Evolutionary conservation across 2,888 invertebrate genomes (phyloP).

Genomic region (Frankliniella intonsa): DNA sequence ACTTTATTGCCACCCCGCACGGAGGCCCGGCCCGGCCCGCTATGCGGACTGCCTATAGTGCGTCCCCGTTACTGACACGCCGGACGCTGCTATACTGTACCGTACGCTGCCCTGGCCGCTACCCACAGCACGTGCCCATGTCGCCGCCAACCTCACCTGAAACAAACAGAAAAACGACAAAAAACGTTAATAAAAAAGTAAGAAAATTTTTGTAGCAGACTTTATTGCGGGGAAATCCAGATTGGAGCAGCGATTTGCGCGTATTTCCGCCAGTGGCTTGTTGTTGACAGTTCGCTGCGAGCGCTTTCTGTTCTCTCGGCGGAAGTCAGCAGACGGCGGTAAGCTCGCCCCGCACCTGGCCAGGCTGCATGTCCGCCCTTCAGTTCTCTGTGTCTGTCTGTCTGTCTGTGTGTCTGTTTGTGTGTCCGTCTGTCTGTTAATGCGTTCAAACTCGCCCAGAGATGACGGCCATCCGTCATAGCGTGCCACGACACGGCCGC

Average conservation of each 20-base stretch:
- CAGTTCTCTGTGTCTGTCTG: not conserved
- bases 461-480: not conserved
- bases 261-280: too few species aligned
- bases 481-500: too few species aligned
- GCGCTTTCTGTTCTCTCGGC: too few species aligned
- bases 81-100: not conserved
- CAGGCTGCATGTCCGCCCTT: not conserved
- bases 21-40: not conserved
- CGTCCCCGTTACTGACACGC: not conserved
- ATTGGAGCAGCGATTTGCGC: too few species aligned
- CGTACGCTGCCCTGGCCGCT: not conserved
- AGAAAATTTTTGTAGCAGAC: not conserved
- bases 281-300: too few species aligned
- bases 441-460: not conserved
- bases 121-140: too few species aligned
- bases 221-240: not conserved
- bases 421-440: not conserved
- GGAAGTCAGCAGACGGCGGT: too few species aligned
- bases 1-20: not conserved
- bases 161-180: too few species aligned
- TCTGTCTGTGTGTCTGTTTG: not conserved
- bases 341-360: not conserved
- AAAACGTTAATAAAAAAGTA: not conserved
- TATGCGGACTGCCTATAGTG: not conserved
- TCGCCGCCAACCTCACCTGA: too few species aligned